Conservation (phyloP, 2,113 vertebrate genomes). For the Gobiocypris rarus region DNA sequence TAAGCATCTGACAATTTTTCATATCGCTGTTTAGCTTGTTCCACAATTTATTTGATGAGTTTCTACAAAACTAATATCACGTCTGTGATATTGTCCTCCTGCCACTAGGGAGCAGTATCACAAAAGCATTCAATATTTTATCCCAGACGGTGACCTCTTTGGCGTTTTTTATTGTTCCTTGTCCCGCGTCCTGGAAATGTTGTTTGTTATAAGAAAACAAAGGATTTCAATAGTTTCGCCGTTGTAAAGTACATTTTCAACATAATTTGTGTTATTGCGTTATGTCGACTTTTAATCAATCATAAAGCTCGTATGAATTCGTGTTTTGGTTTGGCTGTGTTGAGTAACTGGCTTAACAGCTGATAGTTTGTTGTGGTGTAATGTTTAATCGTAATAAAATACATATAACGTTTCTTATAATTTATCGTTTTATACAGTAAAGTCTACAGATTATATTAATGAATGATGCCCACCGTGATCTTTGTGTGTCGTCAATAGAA, state of each 20-base stretch:
- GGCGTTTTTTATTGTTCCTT: not conserved
- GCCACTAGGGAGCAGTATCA: not conserved
- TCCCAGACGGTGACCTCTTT: not conserved
- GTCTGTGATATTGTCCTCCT: not conserved
- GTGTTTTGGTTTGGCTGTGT: not conserved
- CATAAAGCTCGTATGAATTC: not conserved
- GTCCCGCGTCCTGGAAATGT: slow-evolving; percentile 16
- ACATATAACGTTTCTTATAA: not conserved
- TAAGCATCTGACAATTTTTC: too few relatives aligned
- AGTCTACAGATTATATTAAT: not conserved
- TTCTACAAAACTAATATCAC: not conserved
- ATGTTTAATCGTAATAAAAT: not conserved
- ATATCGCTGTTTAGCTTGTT: not conserved
- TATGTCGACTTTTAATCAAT: not conserved
- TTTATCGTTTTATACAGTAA: not conserved
- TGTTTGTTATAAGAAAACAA: not conserved
- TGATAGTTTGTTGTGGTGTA: not conserved
- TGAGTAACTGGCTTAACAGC: not conserved
- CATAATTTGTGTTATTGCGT: not conserved
- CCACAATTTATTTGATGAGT: not conserved
- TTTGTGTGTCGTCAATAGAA: not conserved
- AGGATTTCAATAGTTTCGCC: not conserved
- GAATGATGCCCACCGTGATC: not conserved
- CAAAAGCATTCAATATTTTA: not conserved
- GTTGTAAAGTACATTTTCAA: not conserved